phyloP scores from a whole-genome alignment of 2,797 vertebrate species.

The Acanthurus lineatus region DNA sequence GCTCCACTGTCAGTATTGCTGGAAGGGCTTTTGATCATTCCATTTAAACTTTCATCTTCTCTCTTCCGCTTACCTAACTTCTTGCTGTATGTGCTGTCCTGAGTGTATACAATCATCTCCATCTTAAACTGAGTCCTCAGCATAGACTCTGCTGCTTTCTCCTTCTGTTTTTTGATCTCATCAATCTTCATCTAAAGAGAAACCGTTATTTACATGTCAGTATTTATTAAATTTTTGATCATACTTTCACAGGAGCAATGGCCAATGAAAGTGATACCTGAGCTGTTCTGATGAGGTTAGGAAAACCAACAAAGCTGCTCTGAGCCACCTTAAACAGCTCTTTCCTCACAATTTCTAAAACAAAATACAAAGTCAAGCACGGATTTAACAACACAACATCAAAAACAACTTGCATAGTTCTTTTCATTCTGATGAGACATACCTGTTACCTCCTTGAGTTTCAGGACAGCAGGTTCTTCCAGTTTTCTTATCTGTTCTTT shows the following conservation, averaged over 20 bases:
- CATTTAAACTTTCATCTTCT: slow-evolving; percentile 28
- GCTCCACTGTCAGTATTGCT: not conserved
- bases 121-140: slow-evolving; percentile 90
- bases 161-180: slow-evolving; percentile 81
- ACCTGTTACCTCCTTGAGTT: slow-evolving; percentile 82
- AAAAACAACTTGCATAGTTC: slow-evolving; percentile 48
- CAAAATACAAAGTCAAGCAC: too few species aligned
- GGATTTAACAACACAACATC: slow-evolving; percentile 69
- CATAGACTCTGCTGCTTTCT: slow-evolving; percentile 73
- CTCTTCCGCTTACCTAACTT: slow-evolving; percentile 53
- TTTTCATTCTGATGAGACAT: too few species aligned
- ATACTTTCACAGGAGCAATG: not conserved
- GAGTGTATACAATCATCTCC: slow-evolving; percentile 90
- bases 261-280: slow-evolving; percentile 81
- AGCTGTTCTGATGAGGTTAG: slow-evolving; percentile 83
- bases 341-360: slow-evolving; percentile 37
- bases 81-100: slow-evolving; percentile 84
- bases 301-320: slow-evolving; percentile 84
- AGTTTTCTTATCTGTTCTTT: slow-evolving; percentile 84
- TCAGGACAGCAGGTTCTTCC: slow-evolving; percentile 87
- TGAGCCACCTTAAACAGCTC: slow-evolving; percentile 76
- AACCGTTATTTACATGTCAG: too few species aligned
- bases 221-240: too few species aligned
- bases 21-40: too few species aligned
- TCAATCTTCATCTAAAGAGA: slow-evolving; percentile 85